Percentiles rank a stretch among this genome's conserved stretches.
These are phyloP conservation scores for Gymnobelideus leadbeateri DNA, from an alignment of 2,113 vertebrate species.

Conservation along the genomic window DNA sequence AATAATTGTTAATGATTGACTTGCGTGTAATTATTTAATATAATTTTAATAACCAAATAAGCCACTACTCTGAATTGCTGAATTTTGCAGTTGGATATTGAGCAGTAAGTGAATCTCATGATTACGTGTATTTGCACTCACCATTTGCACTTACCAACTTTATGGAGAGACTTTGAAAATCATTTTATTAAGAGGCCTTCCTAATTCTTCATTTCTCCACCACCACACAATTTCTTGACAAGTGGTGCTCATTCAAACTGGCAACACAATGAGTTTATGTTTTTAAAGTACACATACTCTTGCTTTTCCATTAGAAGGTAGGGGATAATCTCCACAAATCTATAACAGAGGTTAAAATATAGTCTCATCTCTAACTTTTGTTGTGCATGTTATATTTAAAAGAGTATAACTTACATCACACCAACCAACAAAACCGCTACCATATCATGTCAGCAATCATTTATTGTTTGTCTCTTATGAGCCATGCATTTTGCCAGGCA, in stretches of 20 bases:
- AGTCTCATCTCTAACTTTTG: conserved; percentile 59
- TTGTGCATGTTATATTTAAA: conserved; percentile 48
- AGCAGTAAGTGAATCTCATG: conserved; percentile 37
- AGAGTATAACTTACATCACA: too few relatives aligned
- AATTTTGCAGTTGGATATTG: conserved; percentile 41
- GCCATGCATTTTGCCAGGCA: neutral
- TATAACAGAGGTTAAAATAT: conserved; percentile 25
- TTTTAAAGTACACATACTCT: conserved; percentile 51
- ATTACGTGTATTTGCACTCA: conserved; percentile 62
- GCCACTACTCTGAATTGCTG: conserved; percentile 51
- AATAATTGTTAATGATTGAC: conserved; percentile 63
- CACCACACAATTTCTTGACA: conserved; percentile 49
- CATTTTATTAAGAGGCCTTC: conserved; percentile 46
- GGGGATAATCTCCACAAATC: conserved; percentile 37
- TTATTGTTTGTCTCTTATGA: neutral
- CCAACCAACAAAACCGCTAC: too few relatives aligned
- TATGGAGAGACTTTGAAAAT: conserved; percentile 39
- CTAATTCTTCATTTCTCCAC: conserved; percentile 46
- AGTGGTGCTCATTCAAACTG: conserved; percentile 55
- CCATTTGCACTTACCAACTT: conserved; percentile 43
- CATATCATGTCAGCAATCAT: neutral
- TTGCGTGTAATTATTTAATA: conserved; percentile 31
- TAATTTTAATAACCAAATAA: conserved; percentile 62
- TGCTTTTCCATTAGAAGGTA: conserved; percentile 42
- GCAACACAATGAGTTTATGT: conserved; percentile 31